phyloP scores from a whole-genome alignment of 2,797 vertebrate species.

The Momotus momota region DNA sequence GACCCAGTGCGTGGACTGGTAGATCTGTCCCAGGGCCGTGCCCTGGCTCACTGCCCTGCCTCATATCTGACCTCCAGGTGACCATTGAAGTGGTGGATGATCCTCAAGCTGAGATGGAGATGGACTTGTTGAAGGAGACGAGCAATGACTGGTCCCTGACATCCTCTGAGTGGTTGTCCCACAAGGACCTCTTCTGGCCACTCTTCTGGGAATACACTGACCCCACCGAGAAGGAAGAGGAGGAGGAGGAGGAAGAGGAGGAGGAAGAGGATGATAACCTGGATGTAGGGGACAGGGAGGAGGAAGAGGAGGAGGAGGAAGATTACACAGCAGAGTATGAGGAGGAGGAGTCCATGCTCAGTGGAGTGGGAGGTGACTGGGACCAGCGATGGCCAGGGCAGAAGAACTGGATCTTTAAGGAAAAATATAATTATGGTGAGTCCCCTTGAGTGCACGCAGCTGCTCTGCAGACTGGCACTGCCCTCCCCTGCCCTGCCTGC shows the following conservation, averaged over 20 bases:
- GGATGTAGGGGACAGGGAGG: conserved; percentile 64
- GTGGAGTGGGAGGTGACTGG: conserved; percentile 80
- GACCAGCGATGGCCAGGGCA: conserved; percentile 75
- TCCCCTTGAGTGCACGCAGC: not conserved
- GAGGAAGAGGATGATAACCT: conserved; percentile 80
- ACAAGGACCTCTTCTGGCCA: conserved; percentile 89
- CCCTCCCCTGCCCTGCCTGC: not conserved
- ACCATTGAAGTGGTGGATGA: conserved; percentile 89
- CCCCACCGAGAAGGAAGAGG: conserved; percentile 74
- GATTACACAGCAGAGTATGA: conserved; percentile 84
- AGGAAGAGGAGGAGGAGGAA: conserved; percentile 71
- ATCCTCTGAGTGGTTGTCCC: conserved; percentile 82
- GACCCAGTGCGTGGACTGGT: not conserved
- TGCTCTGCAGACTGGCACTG: not conserved
- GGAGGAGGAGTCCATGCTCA: conserved; percentile 80
- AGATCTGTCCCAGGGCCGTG: not conserved
- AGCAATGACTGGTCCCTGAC: conserved; percentile 84
- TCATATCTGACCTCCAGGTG: conserved; percentile 77
- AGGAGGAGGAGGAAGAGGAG: conserved; percentile 54
- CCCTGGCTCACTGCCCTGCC: not conserved
- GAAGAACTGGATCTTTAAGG: conserved; percentile 84
- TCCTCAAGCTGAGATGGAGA: conserved; percentile 87
- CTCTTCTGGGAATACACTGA: conserved; percentile 89
- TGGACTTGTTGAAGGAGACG: conserved; percentile 86
- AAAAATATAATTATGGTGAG: conserved; percentile 84